These are phyloP conservation scores for Cerceris rybyensis DNA, from an alignment of 2,888 invertebrate species.

Conservation along the genomic window DNA sequence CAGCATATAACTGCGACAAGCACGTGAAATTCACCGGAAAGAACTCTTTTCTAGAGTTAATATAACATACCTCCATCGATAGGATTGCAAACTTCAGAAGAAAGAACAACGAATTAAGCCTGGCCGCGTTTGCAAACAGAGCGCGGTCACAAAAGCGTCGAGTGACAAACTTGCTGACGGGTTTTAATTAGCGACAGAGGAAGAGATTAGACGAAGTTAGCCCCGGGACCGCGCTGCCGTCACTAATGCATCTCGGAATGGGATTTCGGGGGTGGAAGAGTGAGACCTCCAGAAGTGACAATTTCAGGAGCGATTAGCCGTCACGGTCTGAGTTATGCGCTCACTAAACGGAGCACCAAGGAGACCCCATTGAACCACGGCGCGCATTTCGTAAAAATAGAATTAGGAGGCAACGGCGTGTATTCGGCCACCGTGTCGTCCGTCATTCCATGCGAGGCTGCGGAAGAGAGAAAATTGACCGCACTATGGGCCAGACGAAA, in stretches of 20 bases:
- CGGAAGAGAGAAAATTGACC: slow-evolving; percentile 53
- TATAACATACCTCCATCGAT: background rate
- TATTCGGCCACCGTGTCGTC: slow-evolving; percentile 47
- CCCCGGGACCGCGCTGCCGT: slow-evolving; percentile 63
- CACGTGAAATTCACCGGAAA: no score
- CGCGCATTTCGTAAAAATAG: slow-evolving; percentile 78
- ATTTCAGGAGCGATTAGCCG: slow-evolving; percentile 81
- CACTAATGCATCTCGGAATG: slow-evolving; percentile 76
- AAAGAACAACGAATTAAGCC: slow-evolving; percentile 39
- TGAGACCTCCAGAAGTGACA: slow-evolving; percentile 77
- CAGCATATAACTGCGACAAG: no score
- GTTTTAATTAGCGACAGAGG: slow-evolving; percentile 75
- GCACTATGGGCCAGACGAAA: slow-evolving; percentile 32
- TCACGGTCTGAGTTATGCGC: slow-evolving; percentile 79
- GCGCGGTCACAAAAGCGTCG: slow-evolving; percentile 24
- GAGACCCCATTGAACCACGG: slow-evolving; percentile 73
- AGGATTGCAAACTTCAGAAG: slow-evolving; percentile 10
- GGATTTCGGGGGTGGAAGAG: slow-evolving; percentile 66
- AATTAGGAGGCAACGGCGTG: slow-evolving; percentile 47
- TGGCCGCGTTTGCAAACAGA: slow-evolving; percentile 31
- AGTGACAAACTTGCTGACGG: slow-evolving; percentile 72
- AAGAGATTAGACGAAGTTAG: slow-evolving; percentile 68
- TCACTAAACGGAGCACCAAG: slow-evolving; percentile 77
- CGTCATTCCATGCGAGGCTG: slow-evolving; percentile 20
- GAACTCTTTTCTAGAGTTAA: no score